phyloP scores from a whole-genome alignment of 2,113 vertebrate genomes.

The Callorhinus ursinus region DNA sequence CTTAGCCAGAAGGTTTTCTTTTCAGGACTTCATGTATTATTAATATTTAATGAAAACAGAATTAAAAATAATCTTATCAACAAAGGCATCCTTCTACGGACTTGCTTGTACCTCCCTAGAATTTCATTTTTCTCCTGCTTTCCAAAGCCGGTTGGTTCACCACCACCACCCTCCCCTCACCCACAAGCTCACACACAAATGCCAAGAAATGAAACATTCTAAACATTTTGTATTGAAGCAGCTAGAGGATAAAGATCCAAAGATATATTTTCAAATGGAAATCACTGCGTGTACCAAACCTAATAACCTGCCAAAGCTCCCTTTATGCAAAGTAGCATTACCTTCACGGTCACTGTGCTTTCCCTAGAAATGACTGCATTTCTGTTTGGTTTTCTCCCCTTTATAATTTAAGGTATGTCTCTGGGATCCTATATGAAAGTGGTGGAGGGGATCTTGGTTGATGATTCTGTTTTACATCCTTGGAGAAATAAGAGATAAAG shows the following conservation, averaged over 20 bases:
- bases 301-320: not conserved
- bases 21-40: not conserved
- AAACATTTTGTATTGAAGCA: not conserved
- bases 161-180: not conserved
- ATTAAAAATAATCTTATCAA: constrained; percentile 48
- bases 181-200: not conserved
- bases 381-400: not conserved
- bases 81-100: not conserved
- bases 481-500: not conserved
- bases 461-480: not conserved
- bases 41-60: constrained; percentile 14
- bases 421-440: not conserved
- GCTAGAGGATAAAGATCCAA: not conserved
- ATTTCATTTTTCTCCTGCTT: not conserved
- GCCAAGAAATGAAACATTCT: not conserved
- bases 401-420: not conserved
- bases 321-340: constrained; percentile 72
- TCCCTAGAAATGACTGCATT: constrained; percentile 56
- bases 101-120: not conserved
- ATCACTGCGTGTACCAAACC: not conserved
- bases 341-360: constrained; percentile 74
- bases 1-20: not conserved
- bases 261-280: not conserved
- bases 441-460: not conserved
- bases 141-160: not conserved